Evolutionary conservation across 2,888 invertebrate species (phyloP).

Genomic region (Morinoia aosen): DNA sequence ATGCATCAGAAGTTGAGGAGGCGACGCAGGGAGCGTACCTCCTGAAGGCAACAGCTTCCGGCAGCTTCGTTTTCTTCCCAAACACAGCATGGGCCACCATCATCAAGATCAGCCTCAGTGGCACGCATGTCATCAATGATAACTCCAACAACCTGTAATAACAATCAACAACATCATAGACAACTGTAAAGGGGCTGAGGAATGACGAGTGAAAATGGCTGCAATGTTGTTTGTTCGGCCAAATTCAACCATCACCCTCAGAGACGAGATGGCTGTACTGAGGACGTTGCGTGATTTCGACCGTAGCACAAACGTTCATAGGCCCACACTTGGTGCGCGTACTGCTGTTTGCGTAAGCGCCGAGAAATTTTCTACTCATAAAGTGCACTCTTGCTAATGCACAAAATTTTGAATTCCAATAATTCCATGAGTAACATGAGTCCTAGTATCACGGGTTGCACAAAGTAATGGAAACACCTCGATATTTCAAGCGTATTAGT

Average conservation of each 20-base stretch:
- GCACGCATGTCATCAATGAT: conserved; percentile 34
- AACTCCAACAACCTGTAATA: conserved; percentile 44
- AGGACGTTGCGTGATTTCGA: background rate
- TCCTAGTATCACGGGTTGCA: too few relatives aligned
- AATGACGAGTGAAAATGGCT: background rate
- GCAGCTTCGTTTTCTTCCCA: background rate
- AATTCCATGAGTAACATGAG: too few relatives aligned
- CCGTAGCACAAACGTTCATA: background rate
- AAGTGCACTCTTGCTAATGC: background rate
- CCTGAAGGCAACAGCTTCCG: background rate
- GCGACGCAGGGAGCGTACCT: conserved; percentile 45
- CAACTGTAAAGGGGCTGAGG: conserved; percentile 19
- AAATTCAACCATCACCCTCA: background rate
- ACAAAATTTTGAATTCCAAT: too few relatives aligned
- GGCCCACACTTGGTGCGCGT: background rate
- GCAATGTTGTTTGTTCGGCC: background rate
- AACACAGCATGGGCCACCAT: conserved; percentile 37
- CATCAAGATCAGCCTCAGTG: conserved; percentile 25
- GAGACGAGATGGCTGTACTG: background rate
- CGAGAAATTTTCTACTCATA: background rate
- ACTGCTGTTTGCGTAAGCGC: background rate
- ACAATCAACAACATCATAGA: conserved; percentile 50
- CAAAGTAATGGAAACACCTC: too few relatives aligned
- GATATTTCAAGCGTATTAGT: too few relatives aligned
- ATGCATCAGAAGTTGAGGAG: background rate